A percentile compares a stretch with the other conserved stretches of the same genome.
phyloP scores from a whole-genome alignment of 2,888 invertebrate species.

The Halictus ligatus region DNA sequence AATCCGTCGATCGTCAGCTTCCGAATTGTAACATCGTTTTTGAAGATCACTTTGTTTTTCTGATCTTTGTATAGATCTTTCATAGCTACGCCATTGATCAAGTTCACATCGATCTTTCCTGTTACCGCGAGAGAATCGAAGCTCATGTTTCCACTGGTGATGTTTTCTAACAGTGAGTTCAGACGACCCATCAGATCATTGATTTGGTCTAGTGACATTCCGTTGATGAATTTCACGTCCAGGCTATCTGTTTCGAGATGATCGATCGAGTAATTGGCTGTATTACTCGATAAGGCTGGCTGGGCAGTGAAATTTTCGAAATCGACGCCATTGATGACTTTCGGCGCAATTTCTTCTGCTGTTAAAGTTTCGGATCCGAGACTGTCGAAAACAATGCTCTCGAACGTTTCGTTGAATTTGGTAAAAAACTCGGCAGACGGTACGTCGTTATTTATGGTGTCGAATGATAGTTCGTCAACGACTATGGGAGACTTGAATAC shows the following conservation, averaged over 20 bases:
- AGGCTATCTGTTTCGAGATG: constrained; percentile 63
- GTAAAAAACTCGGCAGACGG: constrained; percentile 57
- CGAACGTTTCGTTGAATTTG: constrained; percentile 81
- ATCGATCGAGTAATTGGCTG: constrained; percentile 64
- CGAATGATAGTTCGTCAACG: constrained; percentile 68
- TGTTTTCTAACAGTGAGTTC: constrained; percentile 46
- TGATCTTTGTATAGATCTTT: constrained; percentile 52
- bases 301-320: constrained; percentile 55
- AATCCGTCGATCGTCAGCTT: constrained; percentile 68
- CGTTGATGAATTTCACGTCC: constrained; percentile 64
- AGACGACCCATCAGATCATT: constrained; percentile 46
- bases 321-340: constrained; percentile 65
- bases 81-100: constrained; percentile 68
- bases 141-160: constrained; percentile 57
- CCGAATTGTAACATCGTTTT: constrained; percentile 60
- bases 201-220: constrained; percentile 59
- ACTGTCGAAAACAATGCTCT: constrained; percentile 84
- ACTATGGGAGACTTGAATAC: constrained; percentile 68
- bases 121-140: constrained; percentile 68
- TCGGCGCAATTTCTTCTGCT: constrained; percentile 76
- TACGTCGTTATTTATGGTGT: constrained; percentile 63
- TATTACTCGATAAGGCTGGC: constrained; percentile 54
- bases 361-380: constrained; percentile 83
- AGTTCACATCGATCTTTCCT: constrained; percentile 78
- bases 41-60: constrained; percentile 62